Percentiles rank a stretch among this genome's conserved stretches.
Conservation (phyloP, 2,888 invertebrate species). For the Helicoverpa assulta region DNA sequence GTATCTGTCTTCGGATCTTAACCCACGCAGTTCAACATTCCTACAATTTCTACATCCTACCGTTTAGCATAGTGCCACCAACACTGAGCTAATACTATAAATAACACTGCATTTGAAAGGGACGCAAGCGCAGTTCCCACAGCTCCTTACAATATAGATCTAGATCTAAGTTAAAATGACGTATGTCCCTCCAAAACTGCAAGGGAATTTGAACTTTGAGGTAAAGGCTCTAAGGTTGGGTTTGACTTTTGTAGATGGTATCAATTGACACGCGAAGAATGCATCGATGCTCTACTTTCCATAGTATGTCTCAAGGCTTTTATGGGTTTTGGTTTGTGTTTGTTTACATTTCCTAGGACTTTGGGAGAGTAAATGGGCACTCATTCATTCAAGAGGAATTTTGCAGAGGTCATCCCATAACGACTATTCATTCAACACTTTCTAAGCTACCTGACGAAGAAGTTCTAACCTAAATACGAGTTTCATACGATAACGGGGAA, state of each 20-base stretch:
- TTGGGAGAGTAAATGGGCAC: background rate
- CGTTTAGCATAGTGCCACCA: slow-evolving; percentile 60
- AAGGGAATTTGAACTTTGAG: slow-evolving; percentile 46
- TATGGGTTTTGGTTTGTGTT: slow-evolving; percentile 44
- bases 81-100: slow-evolving; percentile 64
- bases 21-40: slow-evolving; percentile 53
- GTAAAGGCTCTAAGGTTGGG: slow-evolving; percentile 20
- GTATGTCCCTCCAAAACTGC: slow-evolving; percentile 24
- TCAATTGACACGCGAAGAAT: slow-evolving; percentile 76
- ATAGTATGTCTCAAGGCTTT: slow-evolving; percentile 74
- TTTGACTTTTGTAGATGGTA: slow-evolving; percentile 40
- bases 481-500: too few relatives aligned
- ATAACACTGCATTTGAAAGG: slow-evolving; percentile 82
- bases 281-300: slow-evolving; percentile 81
- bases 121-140: slow-evolving; percentile 81
- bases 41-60: slow-evolving; percentile 61
- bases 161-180: slow-evolving; percentile 64
- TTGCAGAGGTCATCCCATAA: too few relatives aligned
- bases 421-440: too few relatives aligned
- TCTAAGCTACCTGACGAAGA: too few relatives aligned
- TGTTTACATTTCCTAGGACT: slow-evolving; percentile 36
- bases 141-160: slow-evolving; percentile 73
- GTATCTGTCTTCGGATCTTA: slow-evolving; percentile 45
- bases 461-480: too few relatives aligned
- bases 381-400: too few relatives aligned